Conservation (phyloP, 2,113 vertebrate genomes). For the Zosterops pallidus region DNA sequence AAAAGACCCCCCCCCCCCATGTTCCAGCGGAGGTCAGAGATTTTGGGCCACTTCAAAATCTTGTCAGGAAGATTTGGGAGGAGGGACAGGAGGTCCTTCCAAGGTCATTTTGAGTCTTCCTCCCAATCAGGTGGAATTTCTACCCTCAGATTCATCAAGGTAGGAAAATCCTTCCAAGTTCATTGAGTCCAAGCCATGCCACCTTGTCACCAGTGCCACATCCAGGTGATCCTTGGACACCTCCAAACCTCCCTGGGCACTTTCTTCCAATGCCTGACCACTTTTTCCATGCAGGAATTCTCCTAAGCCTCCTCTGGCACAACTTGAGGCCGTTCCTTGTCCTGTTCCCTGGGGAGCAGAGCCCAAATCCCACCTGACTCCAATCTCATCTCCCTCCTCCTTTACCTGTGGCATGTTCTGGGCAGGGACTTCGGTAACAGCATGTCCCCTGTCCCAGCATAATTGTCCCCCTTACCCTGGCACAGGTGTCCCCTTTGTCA, state of each 20-base stretch:
- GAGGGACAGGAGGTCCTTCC: background rate
- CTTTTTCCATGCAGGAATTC: background rate
- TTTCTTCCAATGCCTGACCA: background rate
- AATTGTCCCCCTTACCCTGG: background rate
- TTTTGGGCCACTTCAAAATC: background rate
- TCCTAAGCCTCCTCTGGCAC: background rate
- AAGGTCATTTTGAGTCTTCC: background rate
- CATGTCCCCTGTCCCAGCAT: background rate
- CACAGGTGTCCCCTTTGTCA: too few relatives aligned
- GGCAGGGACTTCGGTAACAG: background rate
- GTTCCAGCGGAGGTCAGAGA: background rate
- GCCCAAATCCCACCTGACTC: background rate
- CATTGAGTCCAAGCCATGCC: background rate
- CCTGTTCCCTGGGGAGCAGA: background rate
- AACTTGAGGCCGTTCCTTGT: background rate
- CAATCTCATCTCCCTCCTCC: background rate
- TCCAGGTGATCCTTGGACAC: background rate
- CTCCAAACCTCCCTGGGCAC: background rate
- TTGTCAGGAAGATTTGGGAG: background rate
- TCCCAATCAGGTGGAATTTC: background rate
- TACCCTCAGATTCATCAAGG: background rate
- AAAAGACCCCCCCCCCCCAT: accelerated
- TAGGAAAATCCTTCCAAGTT: background rate
- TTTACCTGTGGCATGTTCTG: background rate
- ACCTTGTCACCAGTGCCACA: background rate